These are phyloP conservation scores for Drosophila parvula DNA, from an alignment of 1,140 invertebrate species.

Conservation along the genomic window DNA sequence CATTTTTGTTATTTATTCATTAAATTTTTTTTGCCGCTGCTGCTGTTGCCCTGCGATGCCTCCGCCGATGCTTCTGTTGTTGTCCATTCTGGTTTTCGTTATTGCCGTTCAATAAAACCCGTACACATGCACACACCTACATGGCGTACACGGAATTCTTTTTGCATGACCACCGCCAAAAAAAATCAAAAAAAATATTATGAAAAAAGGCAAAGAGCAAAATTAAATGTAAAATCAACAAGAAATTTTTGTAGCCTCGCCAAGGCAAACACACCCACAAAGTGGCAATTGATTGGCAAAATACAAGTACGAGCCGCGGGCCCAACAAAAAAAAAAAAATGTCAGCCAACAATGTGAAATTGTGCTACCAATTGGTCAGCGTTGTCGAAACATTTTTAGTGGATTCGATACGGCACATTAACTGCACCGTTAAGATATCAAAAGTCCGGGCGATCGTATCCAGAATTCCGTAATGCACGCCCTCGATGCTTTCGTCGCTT, in stretches of 20 bases:
- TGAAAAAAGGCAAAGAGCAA: conserved; percentile 13
- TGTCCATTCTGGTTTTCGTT: conserved; percentile 52
- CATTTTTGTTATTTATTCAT: conserved; percentile 80
- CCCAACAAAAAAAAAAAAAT: conserved; percentile 57
- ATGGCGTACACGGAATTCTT: conserved; percentile 61
- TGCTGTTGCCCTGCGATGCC: conserved; percentile 43
- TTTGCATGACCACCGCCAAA: conserved; percentile 62
- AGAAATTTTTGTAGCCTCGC: conserved; percentile 40
- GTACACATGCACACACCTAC: conserved; percentile 61
- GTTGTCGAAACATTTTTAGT: conserved; percentile 41
- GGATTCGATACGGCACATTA: conserved; percentile 64
- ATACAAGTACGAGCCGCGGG: conserved; percentile 36
- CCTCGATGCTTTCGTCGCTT: conserved; percentile 64
- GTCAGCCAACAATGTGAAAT: conserved; percentile 75
- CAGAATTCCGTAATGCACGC: conserved; percentile 57
- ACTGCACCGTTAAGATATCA: conserved; percentile 54
- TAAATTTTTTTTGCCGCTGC: conserved; percentile 70
- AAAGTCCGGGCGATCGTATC: conserved; percentile 38
- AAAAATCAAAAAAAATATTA: conserved; percentile 23
- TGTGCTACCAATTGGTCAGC: conserved; percentile 69
- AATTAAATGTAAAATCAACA: conserved; percentile 76
- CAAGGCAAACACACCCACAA: conserved; percentile 64
- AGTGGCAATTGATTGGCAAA: conserved; percentile 78
- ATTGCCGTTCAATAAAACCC: conserved; percentile 43
- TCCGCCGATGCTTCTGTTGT: conserved; percentile 45